Conservation (phyloP, 2,888 invertebrate species). For the Mactromeris polynyma region DNA sequence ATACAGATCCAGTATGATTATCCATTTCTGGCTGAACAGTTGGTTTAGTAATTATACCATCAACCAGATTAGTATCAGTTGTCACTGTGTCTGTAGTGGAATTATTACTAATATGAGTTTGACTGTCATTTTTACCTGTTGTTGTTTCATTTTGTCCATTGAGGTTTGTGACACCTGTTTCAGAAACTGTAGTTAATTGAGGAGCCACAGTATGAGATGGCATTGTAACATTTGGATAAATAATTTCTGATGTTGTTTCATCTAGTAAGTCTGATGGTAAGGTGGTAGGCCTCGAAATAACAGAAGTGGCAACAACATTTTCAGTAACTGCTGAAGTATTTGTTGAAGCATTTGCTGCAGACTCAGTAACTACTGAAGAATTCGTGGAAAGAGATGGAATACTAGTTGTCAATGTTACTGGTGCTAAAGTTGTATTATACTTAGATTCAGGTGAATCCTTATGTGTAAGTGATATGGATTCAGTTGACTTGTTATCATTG, state of each 20-base stretch:
- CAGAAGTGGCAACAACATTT: neutral
- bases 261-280: neutral
- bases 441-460: neutral
- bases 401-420: neutral
- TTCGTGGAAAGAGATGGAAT: neutral
- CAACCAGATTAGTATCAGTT: neutral
- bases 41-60: neutral
- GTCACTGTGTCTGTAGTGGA: neutral
- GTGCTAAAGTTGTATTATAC: neutral
- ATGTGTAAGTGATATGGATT: neutral
- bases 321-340: neutral
- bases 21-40: neutral
- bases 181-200: neutral
- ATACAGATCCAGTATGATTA: neutral
- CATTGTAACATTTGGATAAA: neutral
- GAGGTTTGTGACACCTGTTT: neutral
- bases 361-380: neutral
- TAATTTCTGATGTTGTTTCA: neutral
- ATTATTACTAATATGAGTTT: neutral
- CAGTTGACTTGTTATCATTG: neutral
- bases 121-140: neutral
- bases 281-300: neutral
- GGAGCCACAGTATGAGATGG: neutral
- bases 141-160: neutral
- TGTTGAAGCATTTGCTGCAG: neutral